Percentiles rank a stretch among this genome's conserved stretches.
Evolutionary conservation across 2,113 vertebrate species (phyloP).

Genomic region (Chroicocephalus ridibundus): DNA sequence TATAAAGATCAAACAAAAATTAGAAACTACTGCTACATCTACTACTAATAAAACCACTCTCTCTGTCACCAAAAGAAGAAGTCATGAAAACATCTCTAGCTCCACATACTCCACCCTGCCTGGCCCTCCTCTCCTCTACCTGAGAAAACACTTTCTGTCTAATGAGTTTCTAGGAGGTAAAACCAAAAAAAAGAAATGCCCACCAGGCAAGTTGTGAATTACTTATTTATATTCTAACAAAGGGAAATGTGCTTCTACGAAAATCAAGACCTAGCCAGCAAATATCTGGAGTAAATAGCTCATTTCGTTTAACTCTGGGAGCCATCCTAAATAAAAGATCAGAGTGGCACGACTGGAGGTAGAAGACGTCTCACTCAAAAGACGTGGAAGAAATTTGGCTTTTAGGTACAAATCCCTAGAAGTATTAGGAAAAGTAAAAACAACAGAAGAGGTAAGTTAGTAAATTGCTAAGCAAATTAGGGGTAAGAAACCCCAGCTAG

Average conservation of each 20-base stretch:
- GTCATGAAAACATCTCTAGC: background rate
- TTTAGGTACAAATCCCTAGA: background rate
- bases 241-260: background rate
- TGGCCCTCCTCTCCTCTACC: background rate
- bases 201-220: background rate
- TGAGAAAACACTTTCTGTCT: background rate
- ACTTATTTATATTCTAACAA: background rate
- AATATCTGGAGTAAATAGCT: background rate
- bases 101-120: background rate
- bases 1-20: background rate
- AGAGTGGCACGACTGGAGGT: rapidly evolving
- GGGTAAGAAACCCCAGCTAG: rapidly evolving
- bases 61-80: background rate
- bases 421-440: background rate
- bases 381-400: background rate
- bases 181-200: background rate
- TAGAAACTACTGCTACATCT: background rate
- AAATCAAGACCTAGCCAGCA: background rate
- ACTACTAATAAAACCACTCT: background rate
- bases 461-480: background rate
- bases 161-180: background rate
- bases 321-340: background rate
- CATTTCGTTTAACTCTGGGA: background rate
- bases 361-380: background rate
- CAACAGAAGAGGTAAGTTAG: background rate